Percentiles rank a stretch among this genome's conserved stretches.
Evolutionary conservation across 2,797 vertebrate species (phyloP).

Genomic region (Spinus olivaceus): DNA sequence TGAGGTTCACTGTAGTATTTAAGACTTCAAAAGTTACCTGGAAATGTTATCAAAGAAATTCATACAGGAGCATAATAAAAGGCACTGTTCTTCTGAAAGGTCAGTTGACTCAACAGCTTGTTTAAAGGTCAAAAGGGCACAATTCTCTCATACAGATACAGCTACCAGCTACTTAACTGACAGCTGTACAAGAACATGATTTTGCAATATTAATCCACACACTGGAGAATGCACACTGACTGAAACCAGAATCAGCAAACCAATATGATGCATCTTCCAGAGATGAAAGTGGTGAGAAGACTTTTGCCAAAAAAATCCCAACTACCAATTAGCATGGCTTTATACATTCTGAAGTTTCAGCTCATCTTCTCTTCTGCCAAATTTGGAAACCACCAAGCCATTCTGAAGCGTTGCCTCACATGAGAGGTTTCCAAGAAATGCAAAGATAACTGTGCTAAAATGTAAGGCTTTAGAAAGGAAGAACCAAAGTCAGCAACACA

Average conservation of each 20-base stretch:
- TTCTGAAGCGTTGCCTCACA: neutral
- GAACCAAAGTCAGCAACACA: neutral
- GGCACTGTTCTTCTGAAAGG: neutral
- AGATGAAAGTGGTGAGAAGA: neutral
- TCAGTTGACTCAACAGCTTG: neutral
- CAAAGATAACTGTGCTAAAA: neutral
- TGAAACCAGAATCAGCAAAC: neutral
- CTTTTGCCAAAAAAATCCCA: neutral
- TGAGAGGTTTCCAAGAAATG: neutral
- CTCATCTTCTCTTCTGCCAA: neutral
- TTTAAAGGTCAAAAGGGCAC: neutral
- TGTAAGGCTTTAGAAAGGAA: neutral
- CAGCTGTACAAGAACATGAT: neutral
- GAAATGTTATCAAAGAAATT: neutral
- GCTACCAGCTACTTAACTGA: neutral
- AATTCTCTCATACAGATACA: neutral
- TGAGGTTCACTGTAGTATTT: neutral
- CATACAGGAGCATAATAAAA: neutral
- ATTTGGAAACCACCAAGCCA: neutral
- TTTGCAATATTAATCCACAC: neutral
- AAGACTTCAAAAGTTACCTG: neutral
- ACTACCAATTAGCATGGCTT: neutral
- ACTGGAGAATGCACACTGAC: fast-evolving
- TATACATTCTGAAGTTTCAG: neutral
- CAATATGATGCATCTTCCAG: neutral